These are phyloP conservation scores for Monochamus saltuarius DNA, from an alignment of 1,140 invertebrate species.

Conservation along the genomic window DNA sequence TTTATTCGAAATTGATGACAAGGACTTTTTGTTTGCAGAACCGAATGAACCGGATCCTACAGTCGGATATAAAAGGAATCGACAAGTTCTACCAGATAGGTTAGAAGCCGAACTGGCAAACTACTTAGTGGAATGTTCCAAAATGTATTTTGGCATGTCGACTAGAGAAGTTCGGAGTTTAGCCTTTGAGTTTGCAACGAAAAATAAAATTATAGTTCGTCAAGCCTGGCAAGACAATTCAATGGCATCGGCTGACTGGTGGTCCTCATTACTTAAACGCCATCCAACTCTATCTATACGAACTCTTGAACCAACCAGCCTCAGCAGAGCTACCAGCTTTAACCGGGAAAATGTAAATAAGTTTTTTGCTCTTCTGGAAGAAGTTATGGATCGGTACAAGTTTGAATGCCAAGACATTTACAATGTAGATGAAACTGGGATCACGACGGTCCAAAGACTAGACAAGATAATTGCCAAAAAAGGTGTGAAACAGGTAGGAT, in stretches of 20 bases:
- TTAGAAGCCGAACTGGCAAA: neutral
- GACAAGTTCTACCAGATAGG: neutral
- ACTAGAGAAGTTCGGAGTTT: conserved; percentile 48
- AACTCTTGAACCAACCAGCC: conserved; percentile 51
- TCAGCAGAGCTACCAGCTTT: conserved; percentile 53
- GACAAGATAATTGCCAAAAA: conserved; percentile 45
- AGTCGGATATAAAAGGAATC: too few species aligned
- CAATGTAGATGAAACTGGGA: conserved; percentile 53
- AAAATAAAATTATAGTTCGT: conserved; percentile 45
- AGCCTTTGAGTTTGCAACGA: conserved; percentile 47
- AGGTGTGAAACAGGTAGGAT: conserved; percentile 51
- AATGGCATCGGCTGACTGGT: conserved; percentile 53
- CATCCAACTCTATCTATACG: conserved; percentile 50
- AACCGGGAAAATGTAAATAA: conserved; percentile 51
- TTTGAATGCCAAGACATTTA: conserved; percentile 47
- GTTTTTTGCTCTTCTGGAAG: conserved; percentile 52
- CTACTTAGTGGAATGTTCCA: neutral
- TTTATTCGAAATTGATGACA: too few species aligned
- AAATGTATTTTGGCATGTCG: conserved; percentile 1
- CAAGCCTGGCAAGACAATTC: conserved; percentile 42
- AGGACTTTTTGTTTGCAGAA: too few species aligned
- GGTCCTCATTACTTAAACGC: conserved; percentile 51
- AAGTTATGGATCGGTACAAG: conserved; percentile 40
- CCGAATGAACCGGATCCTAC: too few species aligned
- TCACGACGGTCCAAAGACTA: conserved; percentile 52